These are phyloP conservation scores for Synergus umbraculus DNA, from an alignment of 2,888 invertebrate species.

Conservation along the genomic window DNA sequence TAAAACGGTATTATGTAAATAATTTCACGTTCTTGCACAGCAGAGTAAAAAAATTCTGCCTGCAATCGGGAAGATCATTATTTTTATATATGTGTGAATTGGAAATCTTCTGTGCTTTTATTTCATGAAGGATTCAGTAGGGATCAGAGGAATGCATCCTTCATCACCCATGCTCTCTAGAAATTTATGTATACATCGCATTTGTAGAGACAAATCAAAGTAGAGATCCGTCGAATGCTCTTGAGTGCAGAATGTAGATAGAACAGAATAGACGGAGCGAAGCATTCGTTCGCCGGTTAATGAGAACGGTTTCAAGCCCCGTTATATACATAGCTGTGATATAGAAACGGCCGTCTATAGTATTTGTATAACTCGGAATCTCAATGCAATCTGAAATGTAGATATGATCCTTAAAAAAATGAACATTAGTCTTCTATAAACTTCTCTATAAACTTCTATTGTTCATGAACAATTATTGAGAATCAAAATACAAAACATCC, in stretches of 20 bases:
- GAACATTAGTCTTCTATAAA: no score
- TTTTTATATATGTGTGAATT: background rate
- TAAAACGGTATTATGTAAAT: no score
- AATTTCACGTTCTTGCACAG: no score
- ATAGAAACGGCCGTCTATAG: slow-evolving; percentile 56
- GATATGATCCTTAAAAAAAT: slow-evolving; percentile 20
- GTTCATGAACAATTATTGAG: no score
- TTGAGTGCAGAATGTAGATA: slow-evolving; percentile 68
- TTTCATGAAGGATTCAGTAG: background rate
- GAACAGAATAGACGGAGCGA: slow-evolving; percentile 67
- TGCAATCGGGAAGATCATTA: background rate
- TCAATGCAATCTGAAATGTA: slow-evolving; percentile 57
- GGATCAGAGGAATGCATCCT: background rate
- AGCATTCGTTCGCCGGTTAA: slow-evolving; percentile 71
- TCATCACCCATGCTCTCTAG: background rate
- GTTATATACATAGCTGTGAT: slow-evolving; percentile 61
- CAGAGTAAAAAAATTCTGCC: no score
- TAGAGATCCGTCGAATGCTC: slow-evolving; percentile 68
- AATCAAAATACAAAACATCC: no score
- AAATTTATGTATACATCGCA: slow-evolving; percentile 36
- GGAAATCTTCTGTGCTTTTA: background rate
- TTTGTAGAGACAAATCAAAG: slow-evolving; percentile 68
- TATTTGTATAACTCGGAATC: slow-evolving; percentile 53
- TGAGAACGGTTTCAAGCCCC: slow-evolving; percentile 73
- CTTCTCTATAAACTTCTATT: no score